Conservation (phyloP, 2,113 vertebrate genomes). For the Shinisaurus crocodilurus region DNA sequence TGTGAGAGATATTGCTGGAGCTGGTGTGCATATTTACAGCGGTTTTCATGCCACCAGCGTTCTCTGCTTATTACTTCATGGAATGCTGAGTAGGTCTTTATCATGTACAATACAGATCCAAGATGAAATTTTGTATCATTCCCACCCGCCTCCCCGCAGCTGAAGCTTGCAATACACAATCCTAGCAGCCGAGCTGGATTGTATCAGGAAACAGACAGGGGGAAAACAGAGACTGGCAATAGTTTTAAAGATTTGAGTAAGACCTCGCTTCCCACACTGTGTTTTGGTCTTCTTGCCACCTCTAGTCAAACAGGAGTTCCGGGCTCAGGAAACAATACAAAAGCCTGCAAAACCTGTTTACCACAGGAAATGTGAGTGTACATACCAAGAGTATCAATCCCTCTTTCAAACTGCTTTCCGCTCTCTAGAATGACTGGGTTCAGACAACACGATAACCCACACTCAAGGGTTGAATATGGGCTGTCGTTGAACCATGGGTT, state of each 20-base stretch:
- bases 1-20: constrained; percentile 1
- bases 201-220: not conserved
- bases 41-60: not conserved
- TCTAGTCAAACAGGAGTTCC: not conserved
- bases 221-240: not conserved
- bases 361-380: not conserved
- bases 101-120: not conserved
- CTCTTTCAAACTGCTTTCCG: no score
- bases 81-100: constrained; percentile 20
- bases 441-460: no score
- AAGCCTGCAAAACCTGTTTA: not conserved
- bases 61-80: constrained; percentile 5
- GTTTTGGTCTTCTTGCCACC: not conserved
- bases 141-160: not conserved
- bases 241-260: not conserved
- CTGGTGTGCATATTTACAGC: constrained; percentile 12
- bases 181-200: not conserved
- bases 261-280: not conserved
- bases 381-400: no score
- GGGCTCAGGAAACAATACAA: not conserved
- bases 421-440: no score
- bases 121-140: not conserved
- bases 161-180: not conserved
- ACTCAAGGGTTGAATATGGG: no score
- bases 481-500: no score